Evolutionary conservation across 2,113 vertebrate genomes (phyloP).

Genomic region (Ptilorrhoa leucosticta): DNA sequence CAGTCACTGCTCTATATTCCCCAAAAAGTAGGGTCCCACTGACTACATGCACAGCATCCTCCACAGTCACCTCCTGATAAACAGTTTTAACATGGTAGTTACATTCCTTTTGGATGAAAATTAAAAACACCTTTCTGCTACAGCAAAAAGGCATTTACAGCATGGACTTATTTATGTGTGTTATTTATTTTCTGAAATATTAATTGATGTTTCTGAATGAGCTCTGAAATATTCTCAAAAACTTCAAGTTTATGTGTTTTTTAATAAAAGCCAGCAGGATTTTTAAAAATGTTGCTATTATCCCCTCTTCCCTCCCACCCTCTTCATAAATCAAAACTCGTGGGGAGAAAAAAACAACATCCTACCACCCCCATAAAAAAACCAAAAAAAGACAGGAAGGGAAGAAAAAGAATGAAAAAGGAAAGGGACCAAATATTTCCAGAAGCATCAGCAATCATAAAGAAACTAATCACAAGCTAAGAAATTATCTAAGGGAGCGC

Average conservation of each 20-base stretch:
- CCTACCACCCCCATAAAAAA: too few species aligned
- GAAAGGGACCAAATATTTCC: not conserved
- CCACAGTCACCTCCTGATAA: not conserved
- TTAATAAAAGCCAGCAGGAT: not conserved
- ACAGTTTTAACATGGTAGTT: not conserved
- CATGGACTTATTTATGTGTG: rapidly evolving
- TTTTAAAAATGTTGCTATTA: not conserved
- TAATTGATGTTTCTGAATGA: not conserved
- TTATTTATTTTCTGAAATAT: not conserved
- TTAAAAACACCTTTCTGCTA: not conserved
- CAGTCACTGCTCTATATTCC: not conserved
- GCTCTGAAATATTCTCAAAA: not conserved
- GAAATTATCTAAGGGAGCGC: not conserved
- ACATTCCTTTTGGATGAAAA: not conserved
- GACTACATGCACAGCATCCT: not conserved
- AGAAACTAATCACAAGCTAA: not conserved
- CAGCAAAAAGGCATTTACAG: not conserved
- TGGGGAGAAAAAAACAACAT: not conserved
- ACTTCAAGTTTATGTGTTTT: not conserved
- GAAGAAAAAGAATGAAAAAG: not conserved
- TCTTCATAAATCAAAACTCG: not conserved
- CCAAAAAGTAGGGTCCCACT: not conserved
- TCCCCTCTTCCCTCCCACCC: not conserved
- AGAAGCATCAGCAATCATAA: not conserved
- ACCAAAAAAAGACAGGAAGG: not conserved